Evolutionary conservation across 37 sponge, comb jelly and placozoan species (phyloP), one percentile per base, ranked within the genome.

Genomic region (Agelas oroides): DNA sequence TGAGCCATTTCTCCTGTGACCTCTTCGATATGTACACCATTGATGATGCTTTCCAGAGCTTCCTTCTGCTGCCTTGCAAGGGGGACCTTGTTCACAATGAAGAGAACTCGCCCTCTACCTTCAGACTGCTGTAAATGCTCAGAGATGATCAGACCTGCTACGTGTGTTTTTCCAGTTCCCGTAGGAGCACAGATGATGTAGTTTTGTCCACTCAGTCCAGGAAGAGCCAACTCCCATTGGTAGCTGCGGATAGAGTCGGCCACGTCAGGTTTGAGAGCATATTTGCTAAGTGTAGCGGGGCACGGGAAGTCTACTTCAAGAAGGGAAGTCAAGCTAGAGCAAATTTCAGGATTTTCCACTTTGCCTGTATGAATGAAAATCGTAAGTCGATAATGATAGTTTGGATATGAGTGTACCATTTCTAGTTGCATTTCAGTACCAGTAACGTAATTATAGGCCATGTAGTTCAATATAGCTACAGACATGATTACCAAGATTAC

Each of bases 121-220:
- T 78, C 20, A 32, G 1, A 30, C 41, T 38, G 38, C 6, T 66
- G 53, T 19, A 92, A 65, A 40, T 92, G 88, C 19, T 87, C 55
- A 23, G 62, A 77, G 25, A 92, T 84, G 58, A 92, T 72, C 11
- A 87, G 70, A 25, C 79, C 85, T 27, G 93, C 93, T 3, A 92
- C 85, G 1, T 76, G 41, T 0, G 93, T 92, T 63, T 92, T 92
- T 3, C 93, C 93, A 52, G 85, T 76, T 69, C 93, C 93, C 18
- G 93, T 92, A 30, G 88, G 93, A 36, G 93, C 89, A 66, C 79
- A 79, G 20, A 92, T 68, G 37, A 92, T 88, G 85, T 84, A 92
- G 71, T 88, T 92, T 36, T 75, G 71, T 70, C 93, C 88, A 21
- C 63, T 21, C 36, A 88, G n/a, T 12, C 89, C 93, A 25, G 93